A percentile compares a stretch with the other conserved stretches of the same genome.
Conservation (phyloP, 2,888 invertebrate genomes). For the Smittia aterrima region DNA sequence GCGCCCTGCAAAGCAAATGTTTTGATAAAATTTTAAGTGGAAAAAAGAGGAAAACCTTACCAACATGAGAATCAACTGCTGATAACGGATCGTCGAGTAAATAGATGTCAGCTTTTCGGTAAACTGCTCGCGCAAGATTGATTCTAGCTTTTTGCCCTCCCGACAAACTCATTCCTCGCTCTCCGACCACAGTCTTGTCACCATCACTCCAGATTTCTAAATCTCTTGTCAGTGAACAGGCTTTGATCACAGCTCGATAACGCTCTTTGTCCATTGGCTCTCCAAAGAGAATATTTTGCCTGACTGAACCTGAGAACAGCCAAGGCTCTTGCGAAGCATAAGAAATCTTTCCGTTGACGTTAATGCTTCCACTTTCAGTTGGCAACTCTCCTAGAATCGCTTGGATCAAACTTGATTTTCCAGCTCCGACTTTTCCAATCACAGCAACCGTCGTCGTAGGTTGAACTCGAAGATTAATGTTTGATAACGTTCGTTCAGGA, state of each 20-base stretch:
- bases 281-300: conserved; percentile 64
- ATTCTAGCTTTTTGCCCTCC: conserved; percentile 88
- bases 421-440: conserved; percentile 70
- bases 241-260: conserved; percentile 57
- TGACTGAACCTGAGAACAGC: conserved; percentile 69
- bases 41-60: too few relatives aligned
- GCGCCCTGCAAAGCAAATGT: too few relatives aligned
- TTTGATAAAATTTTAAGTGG: too few relatives aligned
- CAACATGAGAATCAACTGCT: conserved; percentile 89
- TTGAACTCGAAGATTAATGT: conserved; percentile 64
- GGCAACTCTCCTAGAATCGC: conserved; percentile 58
- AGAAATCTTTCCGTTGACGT: conserved; percentile 62
- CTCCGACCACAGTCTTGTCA: conserved; percentile 69
- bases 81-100: conserved; percentile 88
- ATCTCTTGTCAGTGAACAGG: conserved; percentile 58
- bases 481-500: conserved; percentile 63
- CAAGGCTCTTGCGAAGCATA: conserved; percentile 85
- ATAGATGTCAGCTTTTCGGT: conserved; percentile 82
- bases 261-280: conserved; percentile 60
- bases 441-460: conserved; percentile 65
- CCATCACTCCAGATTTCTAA: conserved; percentile 60
- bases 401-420: conserved; percentile 60
- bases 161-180: conserved; percentile 80
- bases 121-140: conserved; percentile 82
- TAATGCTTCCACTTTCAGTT: conserved; percentile 56